Evolutionary conservation across 2,797 vertebrate genomes (phyloP).

Genomic region (Peromyscus eremicus): DNA sequence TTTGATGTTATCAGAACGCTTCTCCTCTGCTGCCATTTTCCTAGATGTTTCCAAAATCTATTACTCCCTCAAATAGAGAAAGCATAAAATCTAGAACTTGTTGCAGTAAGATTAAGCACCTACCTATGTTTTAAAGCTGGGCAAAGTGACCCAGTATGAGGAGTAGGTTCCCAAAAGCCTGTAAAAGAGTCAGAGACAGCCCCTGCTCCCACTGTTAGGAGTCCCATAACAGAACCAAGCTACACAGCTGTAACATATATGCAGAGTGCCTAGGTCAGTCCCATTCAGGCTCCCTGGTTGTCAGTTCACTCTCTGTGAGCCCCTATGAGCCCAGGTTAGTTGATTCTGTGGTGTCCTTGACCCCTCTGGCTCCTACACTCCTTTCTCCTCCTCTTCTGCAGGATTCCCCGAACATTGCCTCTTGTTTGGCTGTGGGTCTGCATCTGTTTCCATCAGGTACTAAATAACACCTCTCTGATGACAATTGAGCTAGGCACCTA

Average conservation of each 20-base stretch:
- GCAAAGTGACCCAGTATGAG: not conserved
- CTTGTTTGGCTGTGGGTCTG: not conserved
- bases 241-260: not conserved
- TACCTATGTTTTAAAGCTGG: not conserved
- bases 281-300: not conserved
- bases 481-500: not conserved
- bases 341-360: not conserved
- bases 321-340: not conserved
- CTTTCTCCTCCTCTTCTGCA: not conserved
- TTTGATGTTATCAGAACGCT: not conserved
- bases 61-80: not conserved
- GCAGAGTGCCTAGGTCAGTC: not conserved
- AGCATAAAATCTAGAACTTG: not conserved
- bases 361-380: not conserved
- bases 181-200: not conserved
- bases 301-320: not conserved
- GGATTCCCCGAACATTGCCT: not conserved
- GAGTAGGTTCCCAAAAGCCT: not conserved
- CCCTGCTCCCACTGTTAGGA: not conserved
- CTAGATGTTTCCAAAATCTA: not conserved
- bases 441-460: not conserved
- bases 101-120: not conserved
- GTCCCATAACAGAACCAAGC: not conserved
- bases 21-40: not conserved
- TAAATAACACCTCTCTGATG: not conserved